Percentiles rank a stretch among this genome's conserved stretches.
These are phyloP conservation scores for Brachyhypopomus occidentalis DNA, from an alignment of 2,113 vertebrate species.

Conservation along the genomic window DNA sequence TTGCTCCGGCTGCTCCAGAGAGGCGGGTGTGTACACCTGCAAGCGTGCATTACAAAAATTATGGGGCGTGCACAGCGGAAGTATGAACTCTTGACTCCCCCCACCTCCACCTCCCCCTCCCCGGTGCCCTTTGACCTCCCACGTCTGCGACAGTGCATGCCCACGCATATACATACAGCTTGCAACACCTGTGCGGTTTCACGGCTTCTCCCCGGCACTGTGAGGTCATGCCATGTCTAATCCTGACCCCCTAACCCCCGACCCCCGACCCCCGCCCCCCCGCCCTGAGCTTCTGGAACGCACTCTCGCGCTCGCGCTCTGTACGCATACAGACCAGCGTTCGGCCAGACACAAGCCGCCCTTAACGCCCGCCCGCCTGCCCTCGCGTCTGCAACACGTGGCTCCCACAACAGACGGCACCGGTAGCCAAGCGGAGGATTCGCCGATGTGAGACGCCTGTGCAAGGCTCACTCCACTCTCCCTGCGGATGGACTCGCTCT, in stretches of 20 bases:
- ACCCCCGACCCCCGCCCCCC: constrained; percentile 31
- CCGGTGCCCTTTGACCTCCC: constrained; percentile 5
- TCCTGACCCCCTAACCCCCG: constrained; percentile 8
- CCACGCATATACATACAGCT: constrained; percentile 22
- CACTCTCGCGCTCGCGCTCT: too few species aligned
- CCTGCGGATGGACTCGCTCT: constrained; percentile 57
- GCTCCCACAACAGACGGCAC: too few species aligned
- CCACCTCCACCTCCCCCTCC: background rate
- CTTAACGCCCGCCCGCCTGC: too few species aligned
- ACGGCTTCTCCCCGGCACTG: too few species aligned
- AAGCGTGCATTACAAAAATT: constrained; percentile 26
- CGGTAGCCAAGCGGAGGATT: constrained; percentile 29
- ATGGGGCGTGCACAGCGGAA: background rate
- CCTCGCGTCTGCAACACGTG: too few species aligned
- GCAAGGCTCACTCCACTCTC: constrained; percentile 51
- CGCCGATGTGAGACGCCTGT: constrained; percentile 39
- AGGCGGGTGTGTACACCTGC: constrained; percentile 1
- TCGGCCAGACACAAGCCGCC: too few species aligned
- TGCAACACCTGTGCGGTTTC: constrained; percentile 38
- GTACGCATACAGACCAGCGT: too few species aligned
- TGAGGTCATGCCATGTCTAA: background rate
- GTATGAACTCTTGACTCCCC: constrained; percentile 13
- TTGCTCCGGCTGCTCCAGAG: constrained; percentile 12
- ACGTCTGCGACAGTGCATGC: constrained; percentile 11
- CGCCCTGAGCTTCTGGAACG: constrained; percentile 11